phyloP scores from a whole-genome alignment of 2,113 vertebrate species.

The Otocyon megalotis region DNA sequence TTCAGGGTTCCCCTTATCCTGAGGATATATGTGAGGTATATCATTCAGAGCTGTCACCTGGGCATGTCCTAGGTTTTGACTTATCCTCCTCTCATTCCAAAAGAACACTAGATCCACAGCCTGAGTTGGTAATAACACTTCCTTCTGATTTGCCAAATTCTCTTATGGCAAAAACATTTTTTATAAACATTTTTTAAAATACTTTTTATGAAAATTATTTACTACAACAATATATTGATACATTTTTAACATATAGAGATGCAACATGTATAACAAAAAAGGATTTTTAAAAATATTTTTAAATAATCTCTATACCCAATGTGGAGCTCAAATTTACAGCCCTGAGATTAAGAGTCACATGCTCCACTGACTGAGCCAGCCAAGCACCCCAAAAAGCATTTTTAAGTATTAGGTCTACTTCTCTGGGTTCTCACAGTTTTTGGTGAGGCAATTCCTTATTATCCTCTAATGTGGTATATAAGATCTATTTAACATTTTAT shows the following conservation, averaged over 20 bases:
- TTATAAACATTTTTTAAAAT: neutral
- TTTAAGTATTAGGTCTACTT: neutral
- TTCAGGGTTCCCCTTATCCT: neutral
- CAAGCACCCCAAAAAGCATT: neutral
- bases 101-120: neutral
- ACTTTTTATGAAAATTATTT: neutral
- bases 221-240: no score
- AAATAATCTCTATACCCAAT: neutral
- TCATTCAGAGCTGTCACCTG: neutral
- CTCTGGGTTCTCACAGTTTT: neutral
- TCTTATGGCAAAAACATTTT: neutral
- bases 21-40: neutral
- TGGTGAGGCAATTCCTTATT: neutral
- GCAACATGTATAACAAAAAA: neutral
- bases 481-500: neutral
- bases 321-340: neutral
- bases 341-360: neutral
- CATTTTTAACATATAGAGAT: no score
- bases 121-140: neutral
- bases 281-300: neutral
- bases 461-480: neutral
- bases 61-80: neutral
- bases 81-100: neutral
- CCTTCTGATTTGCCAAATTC: neutral
- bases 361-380: neutral